phyloP scores from a whole-genome alignment of 2,888 invertebrate genomes.

The Cheilosia grossa region DNA sequence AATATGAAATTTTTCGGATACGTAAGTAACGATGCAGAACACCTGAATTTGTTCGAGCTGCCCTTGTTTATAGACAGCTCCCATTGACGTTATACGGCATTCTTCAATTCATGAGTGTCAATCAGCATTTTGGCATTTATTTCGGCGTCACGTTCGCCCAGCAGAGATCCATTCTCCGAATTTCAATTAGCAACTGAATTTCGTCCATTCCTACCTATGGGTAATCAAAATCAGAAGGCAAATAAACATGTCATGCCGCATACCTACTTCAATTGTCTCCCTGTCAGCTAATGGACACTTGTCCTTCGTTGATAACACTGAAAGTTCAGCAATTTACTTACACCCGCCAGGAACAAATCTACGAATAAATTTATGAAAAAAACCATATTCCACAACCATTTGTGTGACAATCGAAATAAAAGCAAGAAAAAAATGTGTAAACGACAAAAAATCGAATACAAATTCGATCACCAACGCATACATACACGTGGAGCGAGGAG shows the following conservation, averaged over 20 bases:
- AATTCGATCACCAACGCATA: conserved; percentile 27
- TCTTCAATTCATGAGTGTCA: not conserved
- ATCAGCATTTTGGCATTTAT: conserved; percentile 21
- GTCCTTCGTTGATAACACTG: conserved; percentile 39
- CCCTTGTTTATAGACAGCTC: too few species aligned
- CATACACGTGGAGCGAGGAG: conserved; percentile 8
- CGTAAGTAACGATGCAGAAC: too few species aligned
- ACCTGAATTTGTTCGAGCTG: too few species aligned
- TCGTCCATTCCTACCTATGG: not conserved
- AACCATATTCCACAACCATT: conserved; percentile 44
- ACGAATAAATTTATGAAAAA: conserved; percentile 55
- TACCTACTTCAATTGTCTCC: conserved; percentile 16
- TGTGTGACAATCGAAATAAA: conserved; percentile 54
- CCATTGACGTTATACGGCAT: not conserved
- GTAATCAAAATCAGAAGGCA: conserved; percentile 28
- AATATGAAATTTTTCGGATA: too few species aligned
- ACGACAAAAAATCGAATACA: conserved; percentile 37
- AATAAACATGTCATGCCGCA: conserved; percentile 51
- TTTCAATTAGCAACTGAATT: conserved; percentile 26
- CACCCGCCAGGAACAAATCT: not conserved
- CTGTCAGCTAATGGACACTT: conserved; percentile 57
- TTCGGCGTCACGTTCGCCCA: conserved; percentile 12
- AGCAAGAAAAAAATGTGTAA: conserved; percentile 7
- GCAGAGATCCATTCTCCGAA: not conserved
- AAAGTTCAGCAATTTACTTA: conserved; percentile 54